Percentiles rank a stretch among this genome's conserved stretches.
phyloP scores from a whole-genome alignment of 1,140 invertebrate genomes.

The Hylyphantes graminicola region DNA sequence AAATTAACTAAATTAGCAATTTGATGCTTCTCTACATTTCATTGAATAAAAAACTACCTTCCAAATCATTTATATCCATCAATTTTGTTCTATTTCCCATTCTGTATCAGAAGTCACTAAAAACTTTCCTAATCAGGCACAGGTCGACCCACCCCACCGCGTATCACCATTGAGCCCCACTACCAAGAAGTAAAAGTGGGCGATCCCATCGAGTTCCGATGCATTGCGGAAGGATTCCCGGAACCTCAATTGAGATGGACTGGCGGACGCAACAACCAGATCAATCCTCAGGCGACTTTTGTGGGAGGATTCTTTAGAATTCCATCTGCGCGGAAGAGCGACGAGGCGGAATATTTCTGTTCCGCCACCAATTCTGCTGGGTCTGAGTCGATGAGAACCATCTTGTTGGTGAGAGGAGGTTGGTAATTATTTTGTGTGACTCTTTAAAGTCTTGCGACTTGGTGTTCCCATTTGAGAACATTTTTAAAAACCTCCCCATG shows the following conservation, averaged over 20 bases:
- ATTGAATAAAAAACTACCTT: no score
- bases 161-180: slow-evolving; percentile 74
- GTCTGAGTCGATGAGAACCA: slow-evolving; percentile 71
- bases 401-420: slow-evolving; percentile 71
- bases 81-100: no score
- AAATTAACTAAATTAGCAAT: no score
- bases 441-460: no score
- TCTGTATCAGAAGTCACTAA: no score
- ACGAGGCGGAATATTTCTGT: slow-evolving; percentile 85
- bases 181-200: slow-evolving; percentile 78
- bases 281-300: slow-evolving; percentile 71
- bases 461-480: no score
- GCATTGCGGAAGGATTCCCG: slow-evolving; percentile 80
- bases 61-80: no score
- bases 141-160: slow-evolving; percentile 71
- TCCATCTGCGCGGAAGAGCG: slow-evolving; percentile 72
- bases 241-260: slow-evolving; percentile 79
- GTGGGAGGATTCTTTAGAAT: slow-evolving; percentile 74
- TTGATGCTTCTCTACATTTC: no score
- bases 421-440: neutral
- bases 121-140: slow-evolving; percentile 29
- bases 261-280: slow-evolving; percentile 72
- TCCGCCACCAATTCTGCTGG: slow-evolving; percentile 77
- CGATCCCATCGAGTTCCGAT: slow-evolving; percentile 79
- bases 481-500: no score